Base-by-base conservation (phyloP, 2,113 vertebrate genomes). In the Microcebus murinus region DNA sequence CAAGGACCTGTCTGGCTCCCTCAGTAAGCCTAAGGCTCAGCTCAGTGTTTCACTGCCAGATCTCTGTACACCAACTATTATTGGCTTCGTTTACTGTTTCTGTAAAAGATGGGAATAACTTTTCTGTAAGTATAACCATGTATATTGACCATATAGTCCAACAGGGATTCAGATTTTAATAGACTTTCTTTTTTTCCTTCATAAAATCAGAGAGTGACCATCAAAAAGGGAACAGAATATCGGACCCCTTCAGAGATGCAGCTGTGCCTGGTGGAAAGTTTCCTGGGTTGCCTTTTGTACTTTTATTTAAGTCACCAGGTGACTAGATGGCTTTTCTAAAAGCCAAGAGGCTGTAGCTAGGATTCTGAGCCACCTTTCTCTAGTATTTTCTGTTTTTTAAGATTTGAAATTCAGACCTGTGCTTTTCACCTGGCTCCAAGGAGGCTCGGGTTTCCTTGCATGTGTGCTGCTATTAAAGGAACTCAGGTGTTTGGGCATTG, bases 371-470 rank as follows among this genome's bases (percentile, higher is more conserved):
- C 6, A 63, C 39, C 34, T 90, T 89, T 76, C 95, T 90, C 9
- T 61, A 80, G 21, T 36, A 70, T 83, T 96, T 92, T 93, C 45
- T 36, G 20, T 87, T 90, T 85, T 92, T 85, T 92, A 73, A 96
- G 86, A 86, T 48, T 85, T 94, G 61, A 96, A 92, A 80, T 68
- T 45, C 59, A 83, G 82, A 93, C 25, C 15, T 14, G 27, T 79
- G 89, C 95, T 89, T 95, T 96, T 89, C 82, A 96, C n/a, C n/a
- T 71, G 84, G 91, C 67, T 52, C 86, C 25, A 74, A n/a, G 25
- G 82, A 97, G 68, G 50, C 50, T 96, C 89, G 39, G 79, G 83
- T 96, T 97, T 94, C 50, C 50, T 96, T 73, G 84, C 59, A 27
- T 61, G 65, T 85, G 61, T 8, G 6, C 73, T 20, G 94, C 61